Evolutionary conservation across 2,797 vertebrate species (phyloP), one percentile per base, ranked within the genome.

Genomic region (Spea hammondii): DNA sequence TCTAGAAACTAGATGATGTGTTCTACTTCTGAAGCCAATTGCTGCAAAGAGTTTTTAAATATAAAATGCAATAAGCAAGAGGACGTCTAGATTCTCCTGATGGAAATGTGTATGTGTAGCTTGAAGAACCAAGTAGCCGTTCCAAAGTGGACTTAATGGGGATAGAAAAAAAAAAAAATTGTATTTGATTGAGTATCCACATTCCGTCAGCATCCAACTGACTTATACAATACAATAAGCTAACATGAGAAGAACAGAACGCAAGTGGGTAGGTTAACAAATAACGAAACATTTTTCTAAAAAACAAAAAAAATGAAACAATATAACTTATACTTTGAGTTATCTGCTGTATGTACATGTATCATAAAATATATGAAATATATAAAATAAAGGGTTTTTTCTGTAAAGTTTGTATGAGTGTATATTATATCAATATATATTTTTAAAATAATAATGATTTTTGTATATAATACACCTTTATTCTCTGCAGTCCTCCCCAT

Each of bases 31-130:
- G n/a, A 74, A 59, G 74, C 51, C 65, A 76, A 67, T 67, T 12
- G 59, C 17, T 75, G 51, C 68, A 54, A 65, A 76, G 54, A 1
- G 65, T 67, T 76, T 76, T 65, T 76, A 76, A 68, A 76, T 76
- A 68, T 76, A 76, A 68, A 76, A 47, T 46, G 51, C 47, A 47
- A 74, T 74, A 76, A 68, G 13, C 74, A 17, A 47, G 32, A 76
- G 6, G 50, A 44, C 54, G 13, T 14, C 32, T 68, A 49, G 62
- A 17, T 12, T 57, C 32, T 54, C 70, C n/a, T 32, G 54, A 46
- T 71, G 53, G 53, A 71, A 71, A 71, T 71, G 70, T 71, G 47
- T 57, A 71, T 57, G 12, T n/a, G 14, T 46, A 71, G n/a, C 32
- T 71, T 8, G 12, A 71, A 59, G 55, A 59, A 71, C 6, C 53